Evolutionary conservation across 1,140 invertebrate species (phyloP), one percentile per base, ranked within the genome.

Genomic region (Platorchestia sp.): DNA sequence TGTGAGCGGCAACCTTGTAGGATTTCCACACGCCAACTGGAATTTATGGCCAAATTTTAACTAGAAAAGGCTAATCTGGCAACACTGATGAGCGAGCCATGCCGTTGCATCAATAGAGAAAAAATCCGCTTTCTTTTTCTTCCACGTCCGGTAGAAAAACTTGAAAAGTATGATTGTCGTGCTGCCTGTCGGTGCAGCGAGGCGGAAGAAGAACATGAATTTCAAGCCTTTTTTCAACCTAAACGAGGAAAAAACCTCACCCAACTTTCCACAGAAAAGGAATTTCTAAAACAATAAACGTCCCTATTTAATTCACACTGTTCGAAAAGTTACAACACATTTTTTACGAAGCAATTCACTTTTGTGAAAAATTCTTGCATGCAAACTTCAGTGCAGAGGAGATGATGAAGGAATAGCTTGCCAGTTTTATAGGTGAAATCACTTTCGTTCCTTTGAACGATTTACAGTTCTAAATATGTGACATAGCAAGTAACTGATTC

Each of bases 81-180:
- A n/a, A n/a, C n/a, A n/a, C n/a, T n/a, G n/a, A n/a, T n/a, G n/a
- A n/a, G 59, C 27, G 59, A 75, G 59, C 1, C 59, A 36, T 3
- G 27, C 3, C 59, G 59, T 75, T 75, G 59, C 59, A 36, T 75
- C 59, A 75, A 27, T 36, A 19, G 1, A 75, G 59, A 36, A 75
- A 75, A 75, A 75, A 75, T 75, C 59, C 59, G 59, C 59, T 75
- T 75, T 75, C 59, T 75, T 75, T 75, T 75, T 75, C 59, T 36
- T 75, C 59, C 59, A 36, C 27, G 59, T 75, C 59, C 59, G 27
- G 27, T 36, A 75, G 59, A 75, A 75, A 75, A 75, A 75, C 59
- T 36, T 10, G 59, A 75, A 22, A 36, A 75, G 27, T 22, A 27
- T 75, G 59, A 75, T 19, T 6, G 59, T 75, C 27, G 10, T 75